A percentile compares a stretch with the other conserved stretches of the same genome.
These are phyloP conservation scores for Sebastes matsubarae DNA, from an alignment of 2,797 vertebrate genomes.

Conservation along the genomic window DNA sequence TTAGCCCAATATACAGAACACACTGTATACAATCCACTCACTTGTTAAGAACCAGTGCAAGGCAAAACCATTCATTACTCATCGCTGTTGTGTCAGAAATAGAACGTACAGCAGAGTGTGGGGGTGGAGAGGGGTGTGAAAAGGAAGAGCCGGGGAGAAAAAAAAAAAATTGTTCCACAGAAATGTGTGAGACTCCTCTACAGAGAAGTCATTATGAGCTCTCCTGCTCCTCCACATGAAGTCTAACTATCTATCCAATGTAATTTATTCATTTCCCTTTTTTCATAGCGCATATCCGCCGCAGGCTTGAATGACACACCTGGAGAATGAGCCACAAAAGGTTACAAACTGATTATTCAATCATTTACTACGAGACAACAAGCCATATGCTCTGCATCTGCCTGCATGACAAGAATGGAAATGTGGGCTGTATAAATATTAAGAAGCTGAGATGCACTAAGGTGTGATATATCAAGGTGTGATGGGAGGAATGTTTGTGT, in stretches of 20 bases:
- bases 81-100: conserved; percentile 72
- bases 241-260: conserved; percentile 44
- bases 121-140: conserved; percentile 65
- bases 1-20: conserved; percentile 69
- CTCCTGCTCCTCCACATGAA: conserved; percentile 50
- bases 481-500: conserved; percentile 27
- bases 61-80: conserved; percentile 73
- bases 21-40: conserved; percentile 63
- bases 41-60: conserved; percentile 67
- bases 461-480: conserved; percentile 51
- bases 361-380: conserved; percentile 66
- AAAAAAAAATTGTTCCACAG: conserved; percentile 33
- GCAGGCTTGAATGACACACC: conserved; percentile 66
- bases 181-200: conserved; percentile 42
- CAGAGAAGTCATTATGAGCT: conserved; percentile 63
- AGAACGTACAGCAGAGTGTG: conserved; percentile 59
- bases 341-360: conserved; percentile 74
- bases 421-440: conserved; percentile 77
- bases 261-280: conserved; percentile 68
- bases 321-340: conserved; percentile 66
- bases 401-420: conserved; percentile 72
- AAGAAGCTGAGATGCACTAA: conserved; percentile 64
- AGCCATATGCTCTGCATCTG: conserved; percentile 72
- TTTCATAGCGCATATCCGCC: conserved; percentile 35
- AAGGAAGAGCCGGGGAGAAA: conserved; percentile 34